Evolutionary conservation across 2,797 vertebrate genomes (phyloP), one percentile per base, ranked within the genome.

Genomic region (Sorex maritimensis): DNA sequence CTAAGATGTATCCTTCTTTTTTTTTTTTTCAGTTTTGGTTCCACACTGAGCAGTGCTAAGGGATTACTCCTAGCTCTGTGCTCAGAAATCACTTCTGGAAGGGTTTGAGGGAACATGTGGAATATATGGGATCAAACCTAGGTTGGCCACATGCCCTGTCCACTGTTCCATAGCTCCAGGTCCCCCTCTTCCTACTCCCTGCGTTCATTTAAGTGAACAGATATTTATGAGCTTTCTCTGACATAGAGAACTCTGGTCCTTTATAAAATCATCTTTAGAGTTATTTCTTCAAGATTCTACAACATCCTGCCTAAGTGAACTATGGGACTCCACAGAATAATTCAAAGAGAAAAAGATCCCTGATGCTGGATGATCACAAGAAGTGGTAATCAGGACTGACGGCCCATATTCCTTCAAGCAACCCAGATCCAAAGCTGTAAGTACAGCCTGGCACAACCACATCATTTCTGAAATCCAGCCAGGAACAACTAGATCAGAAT

Each of bases 291-390:
- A 65, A 63, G 19, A 63, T 63, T 6, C 14, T 15, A 2, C 30
- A 58, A 13, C 13, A 41, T 0, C 6, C n/a, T 14, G 14, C 7
- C 52, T 26, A 13, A 41, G 38, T 21, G 24, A 38, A 58, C 24
- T 46, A 2, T 0, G 14, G 46, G n/a, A 38, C 0, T 3, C 11
- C 19, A 23, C 58, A n/a, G 28, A 30, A 23, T 2, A 46, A 34
- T 61, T 58, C 58, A 68, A 6, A 61, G 34, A 81, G 68, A 15
- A 88, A 71, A 30, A 1, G 30, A 30, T 10, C 26, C 44, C 26
- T 11, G 2, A 34, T 23, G 34, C 75, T 68, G 28, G 52, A 34
- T 9, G 13, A 68, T 19, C 19, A 41, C 4, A 15, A 80, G 68
- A 14, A 69, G 34, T 11, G 23, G 30, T 24, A 24, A 65, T 24